Evolutionary conservation across 2,888 invertebrate genomes (phyloP).

Genomic region (Cyaniris semiargus): DNA sequence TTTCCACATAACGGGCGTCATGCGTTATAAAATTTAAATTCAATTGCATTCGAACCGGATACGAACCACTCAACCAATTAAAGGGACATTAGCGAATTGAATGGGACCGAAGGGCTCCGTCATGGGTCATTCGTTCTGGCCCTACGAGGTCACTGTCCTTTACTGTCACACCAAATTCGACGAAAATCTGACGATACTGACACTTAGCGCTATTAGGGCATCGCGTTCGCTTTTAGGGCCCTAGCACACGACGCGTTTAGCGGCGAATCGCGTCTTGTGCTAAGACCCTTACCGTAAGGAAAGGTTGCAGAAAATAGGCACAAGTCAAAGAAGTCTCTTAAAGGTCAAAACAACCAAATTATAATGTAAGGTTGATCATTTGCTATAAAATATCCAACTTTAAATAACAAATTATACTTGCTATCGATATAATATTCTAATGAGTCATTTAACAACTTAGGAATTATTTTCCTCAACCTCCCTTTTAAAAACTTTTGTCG

Average conservation of each 20-base stretch:
- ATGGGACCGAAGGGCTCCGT: conserved; percentile 71
- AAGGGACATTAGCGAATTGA: conserved; percentile 73
- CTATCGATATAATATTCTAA: neutral
- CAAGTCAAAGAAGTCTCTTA: too few relatives aligned
- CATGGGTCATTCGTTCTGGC: conserved; percentile 66
- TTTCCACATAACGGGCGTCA: conserved; percentile 36
- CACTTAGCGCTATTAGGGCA: neutral
- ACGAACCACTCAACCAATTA: conserved; percentile 72
- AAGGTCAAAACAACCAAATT: too few relatives aligned
- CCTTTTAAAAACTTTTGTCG: neutral
- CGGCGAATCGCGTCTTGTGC: too few relatives aligned
- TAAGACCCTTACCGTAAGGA: too few relatives aligned
- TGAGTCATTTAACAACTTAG: neutral
- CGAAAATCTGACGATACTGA: neutral
- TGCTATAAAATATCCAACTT: too few relatives aligned
- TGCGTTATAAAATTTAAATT: conserved; percentile 35
- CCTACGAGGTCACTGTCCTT: conserved; percentile 61
- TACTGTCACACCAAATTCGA: conserved; percentile 31
- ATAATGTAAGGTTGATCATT: too few relatives aligned
- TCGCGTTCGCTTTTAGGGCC: too few relatives aligned
- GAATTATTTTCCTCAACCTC: neutral
- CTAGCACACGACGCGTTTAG: too few relatives aligned
- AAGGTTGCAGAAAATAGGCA: too few relatives aligned
- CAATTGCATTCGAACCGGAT: conserved; percentile 47
- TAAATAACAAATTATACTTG: too few relatives aligned